Evolutionary conservation across 2,797 vertebrate genomes (phyloP).

Genomic region (Cossypha heuglini): DNA sequence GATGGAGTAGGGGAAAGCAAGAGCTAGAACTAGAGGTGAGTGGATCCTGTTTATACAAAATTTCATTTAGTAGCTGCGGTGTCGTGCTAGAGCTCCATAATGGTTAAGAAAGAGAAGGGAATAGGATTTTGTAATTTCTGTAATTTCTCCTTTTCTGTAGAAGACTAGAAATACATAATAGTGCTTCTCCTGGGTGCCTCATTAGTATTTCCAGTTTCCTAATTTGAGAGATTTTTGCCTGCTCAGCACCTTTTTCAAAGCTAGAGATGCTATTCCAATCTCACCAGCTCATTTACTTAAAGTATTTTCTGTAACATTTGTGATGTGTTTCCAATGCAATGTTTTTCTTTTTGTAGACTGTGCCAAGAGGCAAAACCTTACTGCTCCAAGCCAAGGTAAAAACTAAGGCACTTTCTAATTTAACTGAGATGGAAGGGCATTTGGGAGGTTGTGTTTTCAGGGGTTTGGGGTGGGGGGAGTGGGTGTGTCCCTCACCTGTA

Average conservation of each 20-base stretch:
- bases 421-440: background rate
- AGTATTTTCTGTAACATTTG: background rate
- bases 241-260: background rate
- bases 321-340: background rate
- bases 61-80: background rate
- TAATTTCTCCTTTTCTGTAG: background rate
- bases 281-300: background rate
- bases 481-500: background rate
- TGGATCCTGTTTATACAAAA: background rate
- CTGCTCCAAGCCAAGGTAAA: constrained; percentile 97
- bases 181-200: background rate
- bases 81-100: rapidly evolving
- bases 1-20: background rate
- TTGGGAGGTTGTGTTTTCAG: background rate
- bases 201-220: background rate
- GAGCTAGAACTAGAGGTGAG: background rate
- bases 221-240: background rate
- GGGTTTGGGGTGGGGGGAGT: background rate
- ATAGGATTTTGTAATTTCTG: background rate
- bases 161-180: background rate
- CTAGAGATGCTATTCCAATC: background rate
- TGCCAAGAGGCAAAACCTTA: constrained; percentile 85
- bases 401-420: background rate
- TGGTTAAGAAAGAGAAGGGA: background rate
- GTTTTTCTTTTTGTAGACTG: constrained; percentile 79